Conservation (phyloP, 2,113 vertebrate species). For the Taxidea taxus region DNA sequence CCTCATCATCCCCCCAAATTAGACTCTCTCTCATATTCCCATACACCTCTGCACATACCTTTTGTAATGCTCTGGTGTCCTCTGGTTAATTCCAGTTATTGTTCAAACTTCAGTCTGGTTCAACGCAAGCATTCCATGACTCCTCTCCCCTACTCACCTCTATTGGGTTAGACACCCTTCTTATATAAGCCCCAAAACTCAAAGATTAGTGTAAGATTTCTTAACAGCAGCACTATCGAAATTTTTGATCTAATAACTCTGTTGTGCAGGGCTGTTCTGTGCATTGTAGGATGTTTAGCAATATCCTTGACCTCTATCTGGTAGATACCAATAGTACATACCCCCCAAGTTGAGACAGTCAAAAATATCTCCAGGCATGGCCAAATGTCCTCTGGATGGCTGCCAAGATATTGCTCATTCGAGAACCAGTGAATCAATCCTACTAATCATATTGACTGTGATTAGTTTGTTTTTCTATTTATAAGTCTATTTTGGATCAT, state of each 20-base stretch:
- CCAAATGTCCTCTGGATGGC: background rate
- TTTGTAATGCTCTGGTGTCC: background rate
- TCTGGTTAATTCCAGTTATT: background rate
- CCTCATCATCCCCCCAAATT: background rate
- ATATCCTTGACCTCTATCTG: background rate
- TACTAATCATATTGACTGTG: background rate
- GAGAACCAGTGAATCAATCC: background rate
- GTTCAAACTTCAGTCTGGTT: background rate
- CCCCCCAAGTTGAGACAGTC: rapidly evolving
- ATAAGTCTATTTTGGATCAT: background rate
- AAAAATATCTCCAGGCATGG: background rate
- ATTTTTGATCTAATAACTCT: background rate
- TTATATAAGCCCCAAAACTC: background rate
- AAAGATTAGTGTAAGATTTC: background rate
- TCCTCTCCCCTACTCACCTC: background rate
- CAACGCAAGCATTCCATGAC: background rate
- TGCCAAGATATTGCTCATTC: background rate
- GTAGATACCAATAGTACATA: background rate
- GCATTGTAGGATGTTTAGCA: background rate
- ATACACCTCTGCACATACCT: background rate
- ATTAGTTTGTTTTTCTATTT: background rate
- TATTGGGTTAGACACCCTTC: background rate
- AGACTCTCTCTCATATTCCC: background rate
- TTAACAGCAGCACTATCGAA: background rate
- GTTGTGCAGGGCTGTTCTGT: background rate